Percentiles rank a stretch among this genome's conserved stretches.
phyloP scores from a whole-genome alignment of 2,797 vertebrate species.

The Characodon lateralis region DNA sequence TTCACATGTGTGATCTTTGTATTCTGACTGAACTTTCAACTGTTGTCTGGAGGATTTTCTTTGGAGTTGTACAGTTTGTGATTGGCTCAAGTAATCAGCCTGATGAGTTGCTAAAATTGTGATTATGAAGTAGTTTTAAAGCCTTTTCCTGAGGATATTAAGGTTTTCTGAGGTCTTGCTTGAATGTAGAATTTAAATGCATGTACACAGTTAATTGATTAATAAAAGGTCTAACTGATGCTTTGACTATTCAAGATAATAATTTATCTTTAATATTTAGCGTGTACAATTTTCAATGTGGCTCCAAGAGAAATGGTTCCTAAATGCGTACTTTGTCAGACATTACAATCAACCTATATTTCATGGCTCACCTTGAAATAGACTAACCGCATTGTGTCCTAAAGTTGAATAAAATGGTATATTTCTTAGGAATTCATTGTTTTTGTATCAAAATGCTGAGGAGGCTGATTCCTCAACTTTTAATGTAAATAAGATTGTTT shows the following conservation, averaged over 20 bases:
- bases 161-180: background rate
- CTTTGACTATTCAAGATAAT: background rate
- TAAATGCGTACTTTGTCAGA: background rate
- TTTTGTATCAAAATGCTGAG: background rate
- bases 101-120: background rate
- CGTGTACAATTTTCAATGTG: background rate
- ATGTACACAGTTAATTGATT: background rate
- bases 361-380: background rate
- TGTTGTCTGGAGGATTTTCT: constrained; percentile 20
- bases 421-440: background rate
- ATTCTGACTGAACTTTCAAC: constrained; percentile 7
- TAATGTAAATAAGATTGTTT: background rate
- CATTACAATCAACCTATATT: background rate
- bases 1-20: background rate
- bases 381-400: background rate
- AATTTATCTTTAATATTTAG: background rate
- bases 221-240: background rate
- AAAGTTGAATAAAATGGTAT: background rate
- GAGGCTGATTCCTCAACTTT: background rate
- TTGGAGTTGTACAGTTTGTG: background rate
- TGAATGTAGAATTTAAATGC: background rate
- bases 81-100: background rate
- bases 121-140: constrained; percentile 6
- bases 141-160: constrained; percentile 7
- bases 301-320: background rate